A percentile compares a stretch with the other conserved stretches of the same genome.
phyloP scores from a whole-genome alignment of 2,113 vertebrate genomes.

The Sylvia atricapilla region DNA sequence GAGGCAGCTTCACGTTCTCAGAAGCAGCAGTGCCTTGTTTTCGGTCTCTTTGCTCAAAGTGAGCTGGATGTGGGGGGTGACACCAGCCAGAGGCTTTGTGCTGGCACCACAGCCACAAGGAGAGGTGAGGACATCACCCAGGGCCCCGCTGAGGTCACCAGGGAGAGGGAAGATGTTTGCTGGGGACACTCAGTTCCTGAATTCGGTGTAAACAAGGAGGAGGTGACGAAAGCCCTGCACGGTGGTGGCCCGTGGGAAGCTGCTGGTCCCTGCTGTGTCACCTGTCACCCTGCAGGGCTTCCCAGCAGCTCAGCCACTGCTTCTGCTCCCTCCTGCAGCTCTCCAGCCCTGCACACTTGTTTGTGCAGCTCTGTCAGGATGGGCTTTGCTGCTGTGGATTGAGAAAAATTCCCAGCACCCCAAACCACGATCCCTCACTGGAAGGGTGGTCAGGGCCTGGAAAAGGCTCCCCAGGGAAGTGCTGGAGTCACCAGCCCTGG shows the following conservation, averaged over 20 bases:
- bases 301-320: background rate
- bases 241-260: background rate
- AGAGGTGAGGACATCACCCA: background rate
- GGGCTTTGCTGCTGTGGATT: accelerated
- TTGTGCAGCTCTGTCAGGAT: background rate
- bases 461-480: background rate
- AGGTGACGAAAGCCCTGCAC: background rate
- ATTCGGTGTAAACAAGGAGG: accelerated
- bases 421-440: background rate
- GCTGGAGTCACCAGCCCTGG: background rate
- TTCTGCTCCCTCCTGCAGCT: background rate
- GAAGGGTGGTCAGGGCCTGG: background rate
- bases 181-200: background rate
- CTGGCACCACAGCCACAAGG: background rate
- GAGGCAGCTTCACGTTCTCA: background rate
- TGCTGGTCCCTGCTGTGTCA: background rate
- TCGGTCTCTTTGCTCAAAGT: background rate
- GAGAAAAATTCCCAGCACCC: accelerated
- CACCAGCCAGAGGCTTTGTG: background rate
- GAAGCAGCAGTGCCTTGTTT: background rate
- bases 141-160: background rate
- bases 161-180: background rate
- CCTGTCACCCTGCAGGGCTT: background rate
- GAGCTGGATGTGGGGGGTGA: background rate
- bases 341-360: accelerated